Conservation (phyloP, 2,888 invertebrate species). For the Dasysyrphus tricinctus region DNA sequence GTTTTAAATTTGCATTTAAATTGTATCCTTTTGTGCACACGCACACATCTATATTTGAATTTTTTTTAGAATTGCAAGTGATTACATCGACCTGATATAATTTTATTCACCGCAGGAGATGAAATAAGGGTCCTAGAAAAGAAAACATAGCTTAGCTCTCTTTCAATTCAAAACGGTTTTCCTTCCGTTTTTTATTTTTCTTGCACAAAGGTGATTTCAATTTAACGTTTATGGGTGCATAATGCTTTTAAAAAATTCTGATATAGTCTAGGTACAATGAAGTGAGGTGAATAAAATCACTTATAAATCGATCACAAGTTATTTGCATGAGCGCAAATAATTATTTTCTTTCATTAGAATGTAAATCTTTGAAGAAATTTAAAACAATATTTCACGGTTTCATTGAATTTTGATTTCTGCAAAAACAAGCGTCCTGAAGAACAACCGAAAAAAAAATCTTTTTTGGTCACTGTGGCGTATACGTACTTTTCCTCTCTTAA, state of each 20-base stretch:
- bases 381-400: neutral
- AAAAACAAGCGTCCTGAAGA: neutral
- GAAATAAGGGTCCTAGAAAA: conserved; percentile 22
- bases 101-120: conserved; percentile 61
- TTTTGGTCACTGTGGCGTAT: neutral
- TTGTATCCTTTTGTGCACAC: conserved; percentile 70
- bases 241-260: conserved; percentile 6
- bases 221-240: conserved; percentile 32
- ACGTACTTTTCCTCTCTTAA: neutral
- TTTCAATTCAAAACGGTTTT: conserved; percentile 60
- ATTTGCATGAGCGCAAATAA: conserved; percentile 28
- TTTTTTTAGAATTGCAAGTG: conserved; percentile 49
- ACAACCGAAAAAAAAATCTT: neutral
- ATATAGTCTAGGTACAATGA: neutral
- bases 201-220: conserved; percentile 34
- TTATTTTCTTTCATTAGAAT: neutral
- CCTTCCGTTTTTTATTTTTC: neutral
- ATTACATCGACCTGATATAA: conserved; percentile 58
- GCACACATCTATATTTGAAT: conserved; percentile 37
- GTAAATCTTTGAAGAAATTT: neutral
- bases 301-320: conserved; percentile 42
- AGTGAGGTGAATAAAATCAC: conserved; percentile 24
- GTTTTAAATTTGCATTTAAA: conserved; percentile 73
- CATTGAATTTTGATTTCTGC: neutral
- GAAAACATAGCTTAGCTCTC: conserved; percentile 32